Percentiles rank a stretch among this genome's conserved stretches.
phyloP scores from a whole-genome alignment of 2,113 vertebrate genomes.

The Archocentrus centrarchus region DNA sequence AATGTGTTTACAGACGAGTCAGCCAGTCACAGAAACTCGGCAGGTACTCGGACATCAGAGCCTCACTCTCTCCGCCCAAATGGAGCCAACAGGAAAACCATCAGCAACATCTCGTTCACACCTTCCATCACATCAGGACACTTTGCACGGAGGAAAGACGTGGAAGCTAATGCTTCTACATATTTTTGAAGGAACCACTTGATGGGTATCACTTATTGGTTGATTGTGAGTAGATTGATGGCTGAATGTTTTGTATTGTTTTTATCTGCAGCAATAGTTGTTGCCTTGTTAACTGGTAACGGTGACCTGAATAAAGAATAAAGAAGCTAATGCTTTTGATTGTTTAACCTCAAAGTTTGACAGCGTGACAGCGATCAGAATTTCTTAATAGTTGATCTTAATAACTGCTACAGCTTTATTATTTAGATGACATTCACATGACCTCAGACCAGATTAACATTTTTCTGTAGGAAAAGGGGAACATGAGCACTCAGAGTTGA shows the following conservation, averaged over 20 bases:
- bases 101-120: neutral
- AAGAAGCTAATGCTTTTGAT: neutral
- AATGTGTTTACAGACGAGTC: neutral
- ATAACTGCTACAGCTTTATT: neutral
- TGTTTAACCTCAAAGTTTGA: neutral
- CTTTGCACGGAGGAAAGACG: neutral
- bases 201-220: too few relatives aligned
- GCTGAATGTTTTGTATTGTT: too few relatives aligned
- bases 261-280: too few relatives aligned
- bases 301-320: too few relatives aligned
- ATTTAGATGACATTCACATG: neutral
- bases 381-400: neutral
- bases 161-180: neutral
- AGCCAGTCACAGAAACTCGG: neutral
- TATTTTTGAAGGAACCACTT: too few relatives aligned
- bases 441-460: neutral
- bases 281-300: too few relatives aligned
- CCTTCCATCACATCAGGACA: neutral
- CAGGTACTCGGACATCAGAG: neutral
- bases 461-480: neutral
- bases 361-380: neutral
- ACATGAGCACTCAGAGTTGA: neutral
- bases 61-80: neutral
- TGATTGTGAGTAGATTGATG: too few relatives aligned
- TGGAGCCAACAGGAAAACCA: neutral